Conservation (phyloP, 2,113 vertebrate genomes). For the Tinamus guttatus region DNA sequence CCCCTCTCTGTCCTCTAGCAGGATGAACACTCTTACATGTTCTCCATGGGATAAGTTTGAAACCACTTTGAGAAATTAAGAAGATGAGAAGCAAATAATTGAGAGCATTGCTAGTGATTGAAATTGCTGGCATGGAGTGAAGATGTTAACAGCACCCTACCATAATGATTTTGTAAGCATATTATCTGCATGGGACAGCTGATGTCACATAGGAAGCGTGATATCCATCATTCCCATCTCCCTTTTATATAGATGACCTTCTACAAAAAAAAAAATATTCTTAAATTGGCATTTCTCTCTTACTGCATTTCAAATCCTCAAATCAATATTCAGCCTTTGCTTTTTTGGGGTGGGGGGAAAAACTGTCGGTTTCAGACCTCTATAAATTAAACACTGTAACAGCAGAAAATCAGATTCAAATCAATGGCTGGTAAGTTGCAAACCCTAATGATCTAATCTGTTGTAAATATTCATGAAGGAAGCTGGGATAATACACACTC, state of each 20-base stretch:
- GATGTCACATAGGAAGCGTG: conserved; percentile 3
- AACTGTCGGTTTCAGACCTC: conserved; percentile 36
- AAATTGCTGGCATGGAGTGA: conserved; percentile 24
- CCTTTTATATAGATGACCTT: not conserved
- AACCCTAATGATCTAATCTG: conserved; percentile 57
- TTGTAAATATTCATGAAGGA: conserved; percentile 75
- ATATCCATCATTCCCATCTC: not conserved
- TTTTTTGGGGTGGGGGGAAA: not conserved
- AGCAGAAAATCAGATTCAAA: conserved; percentile 59
- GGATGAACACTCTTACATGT: not conserved
- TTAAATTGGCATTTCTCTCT: conserved; percentile 22
- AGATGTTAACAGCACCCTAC: not conserved
- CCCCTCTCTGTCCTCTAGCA: not conserved
- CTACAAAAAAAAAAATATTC: not conserved
- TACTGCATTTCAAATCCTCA: not conserved
- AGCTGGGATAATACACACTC: conserved; percentile 23
- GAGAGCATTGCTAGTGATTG: not conserved
- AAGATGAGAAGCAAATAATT: conserved; percentile 38
- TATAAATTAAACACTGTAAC: conserved; percentile 58
- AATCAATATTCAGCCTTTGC: conserved; percentile 6
- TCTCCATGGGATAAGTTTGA: not conserved
- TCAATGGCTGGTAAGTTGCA: conserved; percentile 54
- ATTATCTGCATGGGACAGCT: conserved; percentile 38
- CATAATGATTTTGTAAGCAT: conserved; percentile 24
- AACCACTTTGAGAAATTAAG: conserved; percentile 19